Evolutionary conservation across 2,113 vertebrate species (phyloP).

Genomic region (Ailurus styani): DNA sequence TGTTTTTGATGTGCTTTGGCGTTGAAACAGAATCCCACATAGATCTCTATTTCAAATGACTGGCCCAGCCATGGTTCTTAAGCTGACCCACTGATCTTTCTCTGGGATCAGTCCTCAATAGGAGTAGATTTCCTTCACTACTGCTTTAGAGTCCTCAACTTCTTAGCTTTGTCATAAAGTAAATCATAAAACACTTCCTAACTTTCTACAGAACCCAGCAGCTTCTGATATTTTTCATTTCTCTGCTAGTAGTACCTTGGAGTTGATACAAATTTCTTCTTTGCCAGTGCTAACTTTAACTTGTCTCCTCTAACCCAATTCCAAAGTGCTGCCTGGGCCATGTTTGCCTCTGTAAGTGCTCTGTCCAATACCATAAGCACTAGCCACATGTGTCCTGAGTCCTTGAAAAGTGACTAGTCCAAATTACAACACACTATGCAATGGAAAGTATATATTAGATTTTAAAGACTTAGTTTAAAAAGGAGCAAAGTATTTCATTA

Average conservation of each 20-base stretch:
- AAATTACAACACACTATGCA: neutral
- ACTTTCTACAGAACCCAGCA: neutral
- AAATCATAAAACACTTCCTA: neutral
- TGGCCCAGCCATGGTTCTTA: neutral
- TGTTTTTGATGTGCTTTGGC: neutral
- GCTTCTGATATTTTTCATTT: neutral
- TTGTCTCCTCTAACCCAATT: neutral
- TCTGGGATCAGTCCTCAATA: neutral
- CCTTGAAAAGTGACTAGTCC: neutral
- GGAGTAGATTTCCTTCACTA: neutral
- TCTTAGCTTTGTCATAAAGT: neutral
- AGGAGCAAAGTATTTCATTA: neutral
- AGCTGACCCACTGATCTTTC: neutral
- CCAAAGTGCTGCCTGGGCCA: no score
- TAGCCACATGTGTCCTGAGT: neutral
- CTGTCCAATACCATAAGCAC: neutral
- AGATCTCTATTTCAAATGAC: neutral
- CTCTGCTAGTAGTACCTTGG: neutral
- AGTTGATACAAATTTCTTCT: neutral
- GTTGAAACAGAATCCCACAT: neutral
- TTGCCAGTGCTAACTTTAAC: neutral
- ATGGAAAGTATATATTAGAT: neutral
- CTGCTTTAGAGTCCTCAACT: neutral
- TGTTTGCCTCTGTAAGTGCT: neutral
- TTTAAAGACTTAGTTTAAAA: neutral